Percentiles rank a stretch among this genome's conserved stretches.
These are phyloP conservation scores for Nannospalax galili DNA, from an alignment of 2,113 vertebrate species.

Conservation along the genomic window DNA sequence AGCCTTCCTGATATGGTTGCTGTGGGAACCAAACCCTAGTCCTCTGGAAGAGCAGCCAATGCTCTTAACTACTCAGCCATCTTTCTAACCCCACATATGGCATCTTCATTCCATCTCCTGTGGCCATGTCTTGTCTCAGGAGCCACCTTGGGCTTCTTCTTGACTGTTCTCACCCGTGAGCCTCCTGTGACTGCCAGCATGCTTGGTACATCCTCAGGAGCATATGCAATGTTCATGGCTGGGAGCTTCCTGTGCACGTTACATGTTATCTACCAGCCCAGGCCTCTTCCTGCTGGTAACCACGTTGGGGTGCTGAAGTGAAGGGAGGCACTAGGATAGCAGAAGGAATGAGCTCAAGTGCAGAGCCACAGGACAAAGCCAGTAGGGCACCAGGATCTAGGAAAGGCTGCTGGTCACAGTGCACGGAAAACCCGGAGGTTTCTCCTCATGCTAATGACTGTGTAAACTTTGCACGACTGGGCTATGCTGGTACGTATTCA, in stretches of 20 bases:
- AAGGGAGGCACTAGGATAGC: background rate
- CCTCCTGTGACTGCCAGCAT: background rate
- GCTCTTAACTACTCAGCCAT: background rate
- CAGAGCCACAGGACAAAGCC: background rate
- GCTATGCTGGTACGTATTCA: background rate
- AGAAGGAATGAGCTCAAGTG: background rate
- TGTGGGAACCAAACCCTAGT: background rate
- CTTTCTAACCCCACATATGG: background rate
- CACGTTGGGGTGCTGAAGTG: background rate
- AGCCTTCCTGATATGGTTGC: background rate
- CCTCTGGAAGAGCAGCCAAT: background rate
- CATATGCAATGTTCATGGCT: rapidly evolving
- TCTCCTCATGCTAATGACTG: rapidly evolving
- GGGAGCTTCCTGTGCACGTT: too few species aligned
- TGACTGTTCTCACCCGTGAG: background rate
- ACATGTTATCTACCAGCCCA: background rate
- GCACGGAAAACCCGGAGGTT: rapidly evolving
- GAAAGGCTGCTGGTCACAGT: background rate
- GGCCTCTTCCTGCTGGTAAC: background rate
- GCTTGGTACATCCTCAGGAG: rapidly evolving
- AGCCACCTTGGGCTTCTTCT: background rate
- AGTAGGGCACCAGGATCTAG: background rate
- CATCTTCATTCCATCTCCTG: background rate
- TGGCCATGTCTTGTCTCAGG: background rate
- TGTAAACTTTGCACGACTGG: background rate